A percentile compares a stretch with the other conserved stretches of the same genome.
phyloP scores from a whole-genome alignment of 1,140 invertebrate genomes.

The Eumeta japonica region DNA sequence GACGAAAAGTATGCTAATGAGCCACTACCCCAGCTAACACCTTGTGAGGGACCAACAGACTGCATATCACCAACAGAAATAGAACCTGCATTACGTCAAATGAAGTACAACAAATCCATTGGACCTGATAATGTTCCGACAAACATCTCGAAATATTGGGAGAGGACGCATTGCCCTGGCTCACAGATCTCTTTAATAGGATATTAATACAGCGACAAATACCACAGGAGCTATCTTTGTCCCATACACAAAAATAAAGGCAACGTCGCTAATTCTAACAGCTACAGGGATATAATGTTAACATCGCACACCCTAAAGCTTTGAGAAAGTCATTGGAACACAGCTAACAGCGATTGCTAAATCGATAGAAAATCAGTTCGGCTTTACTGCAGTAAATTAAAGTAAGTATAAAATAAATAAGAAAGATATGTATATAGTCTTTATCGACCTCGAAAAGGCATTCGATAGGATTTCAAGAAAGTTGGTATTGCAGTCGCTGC shows the following conservation, averaged over 20 bases:
- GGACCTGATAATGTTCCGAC: too few relatives aligned
- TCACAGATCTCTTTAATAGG: not conserved
- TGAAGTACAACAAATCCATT: too few relatives aligned
- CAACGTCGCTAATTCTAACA: not conserved
- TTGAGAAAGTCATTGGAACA: not conserved
- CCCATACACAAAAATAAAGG: not conserved
- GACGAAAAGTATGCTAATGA: too few relatives aligned
- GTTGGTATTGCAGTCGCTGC: slow-evolving; percentile 1
- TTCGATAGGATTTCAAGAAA: not conserved
- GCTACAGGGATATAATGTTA: not conserved
- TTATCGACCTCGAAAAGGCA: slow-evolving; percentile 2
- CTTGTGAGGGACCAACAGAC: too few relatives aligned
- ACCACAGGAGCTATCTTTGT: not conserved
- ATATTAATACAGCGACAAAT: not conserved
- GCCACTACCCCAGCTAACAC: too few relatives aligned
- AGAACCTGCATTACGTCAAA: too few relatives aligned
- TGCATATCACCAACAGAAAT: too few relatives aligned
- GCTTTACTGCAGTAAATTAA: not conserved
- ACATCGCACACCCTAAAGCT: slow-evolving; percentile 2
- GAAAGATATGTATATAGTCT: not conserved
- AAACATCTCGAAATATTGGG: too few relatives aligned
- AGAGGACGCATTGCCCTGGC: too few relatives aligned
- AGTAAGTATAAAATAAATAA: not conserved
- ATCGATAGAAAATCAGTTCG: not conserved
- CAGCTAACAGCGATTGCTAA: not conserved